These are phyloP conservation scores for Encarsia formosa DNA, from an alignment of 2,888 invertebrate species.

Conservation along the genomic window DNA sequence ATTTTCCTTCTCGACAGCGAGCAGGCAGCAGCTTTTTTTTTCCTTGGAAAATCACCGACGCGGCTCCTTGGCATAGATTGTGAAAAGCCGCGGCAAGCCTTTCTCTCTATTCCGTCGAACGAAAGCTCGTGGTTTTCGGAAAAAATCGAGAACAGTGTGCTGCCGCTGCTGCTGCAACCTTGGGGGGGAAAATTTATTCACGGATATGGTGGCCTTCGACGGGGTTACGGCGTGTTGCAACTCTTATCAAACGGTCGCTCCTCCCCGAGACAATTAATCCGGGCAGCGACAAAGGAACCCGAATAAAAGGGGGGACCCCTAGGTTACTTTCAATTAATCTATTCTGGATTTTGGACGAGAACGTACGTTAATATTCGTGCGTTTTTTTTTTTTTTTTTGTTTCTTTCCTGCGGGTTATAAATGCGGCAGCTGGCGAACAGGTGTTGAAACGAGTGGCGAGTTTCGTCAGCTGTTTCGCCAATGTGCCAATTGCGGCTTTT, in stretches of 20 bases:
- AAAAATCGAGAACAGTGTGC: neutral
- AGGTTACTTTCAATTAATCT: too few species aligned
- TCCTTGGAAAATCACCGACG: conserved; percentile 19
- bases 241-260: neutral
- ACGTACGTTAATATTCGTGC: too few species aligned
- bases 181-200: neutral
- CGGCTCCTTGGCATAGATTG: conserved; percentile 27
- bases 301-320: too few species aligned
- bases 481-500: neutral
- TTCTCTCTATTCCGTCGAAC: neutral
- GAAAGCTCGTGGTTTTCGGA: neutral
- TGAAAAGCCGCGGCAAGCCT: neutral
- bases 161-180: neutral
- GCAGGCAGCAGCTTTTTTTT: conserved; percentile 9
- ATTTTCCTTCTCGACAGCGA: conserved; percentile 12
- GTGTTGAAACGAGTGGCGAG: conserved; percentile 34
- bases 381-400: neutral
- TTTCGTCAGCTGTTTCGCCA: conserved; percentile 42
- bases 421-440: conserved; percentile 46
- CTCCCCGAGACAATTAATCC: neutral
- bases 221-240: conserved; percentile 11
- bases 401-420: neutral
- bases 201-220: conserved; percentile 14
- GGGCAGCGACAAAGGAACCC: too few species aligned
- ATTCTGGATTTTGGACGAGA: too few species aligned